Evolutionary conservation across 2,888 invertebrate species (phyloP), one percentile per base, ranked within the genome.

Genomic region (Neria commutata): DNA sequence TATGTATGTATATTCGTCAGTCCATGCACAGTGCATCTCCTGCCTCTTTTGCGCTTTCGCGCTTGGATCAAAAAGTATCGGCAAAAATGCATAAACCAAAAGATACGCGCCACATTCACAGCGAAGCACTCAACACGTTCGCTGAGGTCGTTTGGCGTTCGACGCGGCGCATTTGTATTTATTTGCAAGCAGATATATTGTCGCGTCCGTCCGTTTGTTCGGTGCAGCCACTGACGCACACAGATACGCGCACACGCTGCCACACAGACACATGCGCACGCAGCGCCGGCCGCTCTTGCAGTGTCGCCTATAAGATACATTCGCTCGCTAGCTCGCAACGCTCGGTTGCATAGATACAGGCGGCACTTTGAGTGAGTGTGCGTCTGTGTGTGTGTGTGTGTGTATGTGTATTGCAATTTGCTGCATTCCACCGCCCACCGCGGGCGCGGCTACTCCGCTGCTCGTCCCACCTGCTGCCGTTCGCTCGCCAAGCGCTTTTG

Each of bases 401-500:
- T n/a, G n/a, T 42, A 19, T 42, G 42, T 42, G 24, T 37, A 51
- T 25, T 56, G 56, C 56, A 50, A 46, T 51, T 51, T 45, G 37
- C 37, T 61, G 55, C 54, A 53, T 59, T 63, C 24, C 52, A 40
- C 11, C 51, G 21, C 40, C 46, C 8, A 14, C 25, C 19, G 26
- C 33, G n/a, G 21, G 21, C 47, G 46, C 47, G 45, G 66, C 63
- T 66, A 63, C 63, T 67, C 58, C 62, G 57, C 33, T 56, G 60
- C 26, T 50, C 46, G 47, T 47, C 51, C 6, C 55, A 26, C 49
- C 40, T 25, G 49, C 29, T 45, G 1, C 26, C 48, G 19, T 34
- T 37, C 21, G 6, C 26, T 37, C 52, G 26, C 49, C 46, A 3
- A 5, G 21, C 34, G 33, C 25, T 23, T 59, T 55, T 61, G 61